Evolutionary conservation across 2,113 vertebrate species (phyloP), one percentile per base, ranked within the genome.

Genomic region (Dasypus novemcinctus): DNA sequence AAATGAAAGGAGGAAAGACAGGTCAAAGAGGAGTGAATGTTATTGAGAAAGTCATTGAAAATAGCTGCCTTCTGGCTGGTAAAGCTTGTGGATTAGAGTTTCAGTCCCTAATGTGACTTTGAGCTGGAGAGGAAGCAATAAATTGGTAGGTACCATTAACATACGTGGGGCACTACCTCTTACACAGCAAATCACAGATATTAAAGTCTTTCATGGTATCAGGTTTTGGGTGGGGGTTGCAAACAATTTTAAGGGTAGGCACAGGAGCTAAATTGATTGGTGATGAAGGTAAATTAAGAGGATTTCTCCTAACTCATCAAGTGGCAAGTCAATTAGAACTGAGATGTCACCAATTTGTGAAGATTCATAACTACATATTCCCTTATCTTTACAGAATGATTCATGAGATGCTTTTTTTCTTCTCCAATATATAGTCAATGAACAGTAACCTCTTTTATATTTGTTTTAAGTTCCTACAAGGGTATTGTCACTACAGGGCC

Each of bases 1-100:
- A 95, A 97, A 98, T 97, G 81, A 93, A 97, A 96, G 25, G 33
- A 64, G 41, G 33, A 96, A 75, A 90, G 76, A 68, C 4, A 93
- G 94, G 79, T 5, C 82, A 96, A 93, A 96, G 59, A 94, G 81
- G 83, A 86, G 23, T 80, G 9, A 96, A 59, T 88, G 69, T 71
- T 69, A 46, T 69, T 69, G 68, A 76, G 61, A 89, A 63, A 68
- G 89, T 11, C 5, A 23, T 10, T 2, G 1, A 79, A 97, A 98
- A 75, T 29, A 95, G 41, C 41, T 91, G 69, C 43, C 41, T 94
- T n/a, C 68, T 90, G 0, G 0, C 64, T 96, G 52, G 49, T 57
- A 63, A 87, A 87, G 14, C 4, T 59, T 25, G 92, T 3, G 4
- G 63, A 91, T 88, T 69, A 95, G 14, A 87, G 75, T 49, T 87